A percentile compares a stretch with the other conserved stretches of the same genome.
phyloP scores from a whole-genome alignment of 2,888 invertebrate genomes.

The Volucella zonaria region DNA sequence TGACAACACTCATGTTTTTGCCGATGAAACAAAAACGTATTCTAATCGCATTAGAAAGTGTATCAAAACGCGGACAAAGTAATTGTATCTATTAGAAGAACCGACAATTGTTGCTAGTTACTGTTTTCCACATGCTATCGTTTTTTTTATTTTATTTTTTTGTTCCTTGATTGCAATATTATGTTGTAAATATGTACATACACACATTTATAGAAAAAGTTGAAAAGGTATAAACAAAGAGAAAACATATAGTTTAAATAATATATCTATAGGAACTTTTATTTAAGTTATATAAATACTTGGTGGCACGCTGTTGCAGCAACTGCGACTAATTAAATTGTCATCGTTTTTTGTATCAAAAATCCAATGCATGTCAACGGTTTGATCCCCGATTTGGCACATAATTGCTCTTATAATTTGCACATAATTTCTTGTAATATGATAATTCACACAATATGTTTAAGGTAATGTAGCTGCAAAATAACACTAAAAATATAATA shows the following conservation, averaged over 20 bases:
- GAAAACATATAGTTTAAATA: not conserved
- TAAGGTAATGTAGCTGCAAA: not conserved
- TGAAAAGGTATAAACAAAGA: not conserved
- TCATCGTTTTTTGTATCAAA: constrained; percentile 67
- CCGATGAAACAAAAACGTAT: not conserved
- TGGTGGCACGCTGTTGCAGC: constrained; percentile 66
- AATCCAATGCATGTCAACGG: constrained; percentile 69
- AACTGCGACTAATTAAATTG: constrained; percentile 70
- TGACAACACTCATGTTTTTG: no score
- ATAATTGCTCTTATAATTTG: constrained; percentile 36
- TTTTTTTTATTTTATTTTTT: not conserved
- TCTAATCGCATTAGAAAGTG: constrained; percentile 27
- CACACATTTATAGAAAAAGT: not conserved
- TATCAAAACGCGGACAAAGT: not conserved
- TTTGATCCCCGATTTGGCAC: constrained; percentile 48
- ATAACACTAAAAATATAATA: constrained; percentile 3
- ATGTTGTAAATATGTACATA: no score
- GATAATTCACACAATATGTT: not conserved
- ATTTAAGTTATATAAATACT: constrained; percentile 67
- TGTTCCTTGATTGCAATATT: not conserved
- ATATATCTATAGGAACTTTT: constrained; percentile 3
- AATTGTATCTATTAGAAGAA: constrained; percentile 3
- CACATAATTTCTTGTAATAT: constrained; percentile 26
- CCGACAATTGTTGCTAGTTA: constrained; percentile 62
- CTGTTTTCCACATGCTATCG: constrained; percentile 15